These are phyloP conservation scores for Lithophane semibrunnea DNA, from an alignment of 2,888 invertebrate species.

Conservation along the genomic window DNA sequence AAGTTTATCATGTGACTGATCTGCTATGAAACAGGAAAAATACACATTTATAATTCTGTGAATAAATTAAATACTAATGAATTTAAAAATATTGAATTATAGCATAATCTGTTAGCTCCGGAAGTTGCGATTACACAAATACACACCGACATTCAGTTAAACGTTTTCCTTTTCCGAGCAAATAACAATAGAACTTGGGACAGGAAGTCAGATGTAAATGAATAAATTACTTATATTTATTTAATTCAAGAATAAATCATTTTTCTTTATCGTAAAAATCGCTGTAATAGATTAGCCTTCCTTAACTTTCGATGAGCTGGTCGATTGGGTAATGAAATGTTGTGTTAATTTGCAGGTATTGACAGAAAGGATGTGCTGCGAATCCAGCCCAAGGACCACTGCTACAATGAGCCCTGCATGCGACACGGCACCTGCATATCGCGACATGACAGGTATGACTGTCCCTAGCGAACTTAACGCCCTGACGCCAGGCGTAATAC, in stretches of 20 bases:
- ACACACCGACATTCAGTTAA: constrained; percentile 12
- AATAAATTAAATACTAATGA: constrained; percentile 4
- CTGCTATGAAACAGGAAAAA: constrained; percentile 16
- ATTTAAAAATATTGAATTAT: background rate
- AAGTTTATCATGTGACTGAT: constrained; percentile 2
- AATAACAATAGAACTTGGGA: constrained; percentile 33
- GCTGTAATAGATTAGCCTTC: constrained; percentile 1
- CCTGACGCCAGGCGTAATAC: no score
- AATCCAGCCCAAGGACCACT: constrained; percentile 92
- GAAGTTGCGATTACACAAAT: constrained; percentile 24
- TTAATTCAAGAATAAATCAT: constrained; percentile 1
- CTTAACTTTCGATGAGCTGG: background rate
- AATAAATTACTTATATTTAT: constrained; percentile 1
- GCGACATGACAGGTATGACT: constrained; percentile 90
- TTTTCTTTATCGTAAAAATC: constrained; percentile 23
- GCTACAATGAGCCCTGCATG: constrained; percentile 95
- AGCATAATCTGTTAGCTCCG: constrained; percentile 24
- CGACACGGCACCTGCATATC: constrained; percentile 95
- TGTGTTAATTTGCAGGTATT: constrained; percentile 78
- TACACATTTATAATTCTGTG: background rate
- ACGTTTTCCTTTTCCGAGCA: constrained; percentile 37
- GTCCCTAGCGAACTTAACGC: no score
- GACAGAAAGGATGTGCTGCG: constrained; percentile 90
- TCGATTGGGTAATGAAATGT: no score
- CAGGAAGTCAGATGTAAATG: constrained; percentile 23